phyloP scores from a whole-genome alignment of 2,113 vertebrate genomes.

The Balaeniceps rex region DNA sequence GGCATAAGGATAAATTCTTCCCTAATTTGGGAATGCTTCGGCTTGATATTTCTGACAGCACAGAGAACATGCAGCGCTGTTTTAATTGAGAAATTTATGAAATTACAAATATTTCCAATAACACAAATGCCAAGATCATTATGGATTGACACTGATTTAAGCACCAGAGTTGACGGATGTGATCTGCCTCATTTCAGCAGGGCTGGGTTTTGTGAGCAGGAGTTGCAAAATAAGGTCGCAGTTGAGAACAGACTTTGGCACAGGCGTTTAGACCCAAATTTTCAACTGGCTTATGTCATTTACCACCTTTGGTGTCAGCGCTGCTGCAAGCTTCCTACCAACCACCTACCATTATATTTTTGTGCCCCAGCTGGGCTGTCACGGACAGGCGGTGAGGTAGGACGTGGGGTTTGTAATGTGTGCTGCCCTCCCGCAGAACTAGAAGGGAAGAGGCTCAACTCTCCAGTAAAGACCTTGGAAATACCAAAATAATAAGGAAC shows the following conservation, averaged over 20 bases:
- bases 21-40: neutral
- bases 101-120: neutral
- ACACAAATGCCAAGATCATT: neutral
- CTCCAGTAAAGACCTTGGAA: neutral
- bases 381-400: constrained; percentile 27
- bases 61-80: neutral
- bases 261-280: neutral
- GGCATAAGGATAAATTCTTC: neutral
- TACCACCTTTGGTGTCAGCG: neutral
- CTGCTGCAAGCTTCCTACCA: neutral
- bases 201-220: neutral
- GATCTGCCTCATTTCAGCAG: neutral
- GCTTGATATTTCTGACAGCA: neutral
- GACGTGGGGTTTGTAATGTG: constrained; percentile 38
- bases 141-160: neutral
- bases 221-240: fast-evolving
- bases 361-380: constrained; percentile 38
- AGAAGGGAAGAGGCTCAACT: neutral
- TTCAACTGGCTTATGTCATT: neutral
- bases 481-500: neutral
- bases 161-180: neutral
- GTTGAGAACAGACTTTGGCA: neutral
- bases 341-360: neutral
- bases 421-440: neutral
- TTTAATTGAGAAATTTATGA: neutral